Evolutionary conservation across 2,888 invertebrate genomes (phyloP).

Genomic region (Tetramorium bicarinatum): DNA sequence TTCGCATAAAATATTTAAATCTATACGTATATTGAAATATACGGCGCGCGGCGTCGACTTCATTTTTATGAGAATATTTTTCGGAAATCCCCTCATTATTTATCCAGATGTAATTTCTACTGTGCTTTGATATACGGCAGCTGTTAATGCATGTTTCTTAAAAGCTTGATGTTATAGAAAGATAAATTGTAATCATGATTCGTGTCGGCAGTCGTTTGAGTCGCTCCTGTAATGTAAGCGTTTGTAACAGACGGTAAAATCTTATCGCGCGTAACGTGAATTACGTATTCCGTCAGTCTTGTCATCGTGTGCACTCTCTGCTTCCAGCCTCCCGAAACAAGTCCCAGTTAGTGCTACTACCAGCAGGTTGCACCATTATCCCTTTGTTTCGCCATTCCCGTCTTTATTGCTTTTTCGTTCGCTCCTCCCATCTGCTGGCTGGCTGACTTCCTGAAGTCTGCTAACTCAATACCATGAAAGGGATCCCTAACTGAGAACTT

Average conservation of each 20-base stretch:
- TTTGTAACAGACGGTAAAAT: slow-evolving; percentile 27
- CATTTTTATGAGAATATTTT: not conserved
- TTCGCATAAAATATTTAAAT: slow-evolving; percentile 35
- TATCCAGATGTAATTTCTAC: slow-evolving; percentile 15
- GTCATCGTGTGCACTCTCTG: slow-evolving; percentile 35
- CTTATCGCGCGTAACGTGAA: slow-evolving; percentile 31
- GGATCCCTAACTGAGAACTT: slow-evolving; percentile 51
- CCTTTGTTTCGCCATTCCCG: slow-evolving; percentile 45
- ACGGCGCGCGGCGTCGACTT: not conserved
- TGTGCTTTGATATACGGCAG: not conserved
- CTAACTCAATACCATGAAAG: slow-evolving; percentile 54
- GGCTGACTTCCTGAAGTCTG: slow-evolving; percentile 53
- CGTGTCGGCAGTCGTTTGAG: not conserved
- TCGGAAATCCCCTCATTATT: not conserved
- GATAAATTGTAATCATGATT: slow-evolving; percentile 29
- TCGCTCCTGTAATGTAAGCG: slow-evolving; percentile 18
- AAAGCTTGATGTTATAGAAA: slow-evolving; percentile 1
- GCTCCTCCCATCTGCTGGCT: slow-evolving; percentile 25
- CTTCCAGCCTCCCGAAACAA: slow-evolving; percentile 11
- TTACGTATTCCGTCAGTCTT: slow-evolving; percentile 50
- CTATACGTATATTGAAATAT: slow-evolving; percentile 32
- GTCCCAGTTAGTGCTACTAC: slow-evolving; percentile 28
- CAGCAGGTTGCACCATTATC: slow-evolving; percentile 42
- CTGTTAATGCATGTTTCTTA: not conserved
- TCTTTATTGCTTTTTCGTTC: slow-evolving; percentile 56